phyloP scores from a whole-genome alignment of 2,888 invertebrate species.

The Dascillus cervinus region DNA sequence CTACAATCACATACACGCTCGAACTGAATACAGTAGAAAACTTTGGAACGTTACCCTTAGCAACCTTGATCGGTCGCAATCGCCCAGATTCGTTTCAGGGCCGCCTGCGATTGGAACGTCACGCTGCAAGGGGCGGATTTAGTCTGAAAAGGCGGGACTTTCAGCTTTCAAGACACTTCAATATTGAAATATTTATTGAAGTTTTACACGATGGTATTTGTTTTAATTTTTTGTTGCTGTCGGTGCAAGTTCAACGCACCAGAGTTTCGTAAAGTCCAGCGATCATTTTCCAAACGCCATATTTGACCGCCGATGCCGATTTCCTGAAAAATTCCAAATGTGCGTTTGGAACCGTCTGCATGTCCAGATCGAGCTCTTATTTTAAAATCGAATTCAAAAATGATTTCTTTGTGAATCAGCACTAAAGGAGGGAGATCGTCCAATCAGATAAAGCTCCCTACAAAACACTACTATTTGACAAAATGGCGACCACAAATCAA shows the following conservation, averaged over 20 bases:
- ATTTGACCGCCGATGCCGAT: too few relatives aligned
- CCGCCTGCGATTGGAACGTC: conserved; percentile 13
- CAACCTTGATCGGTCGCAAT: conserved; percentile 35
- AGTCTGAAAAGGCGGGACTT: conserved; percentile 9
- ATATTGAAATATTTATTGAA: conserved; percentile 25
- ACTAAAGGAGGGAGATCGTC: conserved; percentile 41
- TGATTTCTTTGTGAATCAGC: too few relatives aligned
- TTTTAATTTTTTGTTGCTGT: conserved; percentile 9
- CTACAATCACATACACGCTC: conserved; percentile 39
- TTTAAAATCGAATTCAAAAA: too few relatives aligned
- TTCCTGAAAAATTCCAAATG: too few relatives aligned
- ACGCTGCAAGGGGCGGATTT: conserved; percentile 15
- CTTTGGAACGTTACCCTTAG: conserved; percentile 42
- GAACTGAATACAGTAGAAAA: conserved; percentile 40
- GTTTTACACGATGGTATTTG: conserved; percentile 12
- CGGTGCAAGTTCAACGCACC: not conserved
- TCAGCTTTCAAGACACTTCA: conserved; percentile 13
- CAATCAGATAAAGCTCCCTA: conserved; percentile 45
- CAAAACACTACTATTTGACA: conserved; percentile 48
- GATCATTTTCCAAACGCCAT: too few relatives aligned
- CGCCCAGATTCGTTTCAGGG: conserved; percentile 34
- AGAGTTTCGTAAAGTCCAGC: not conserved
- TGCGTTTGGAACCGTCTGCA: too few relatives aligned
- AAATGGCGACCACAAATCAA: conserved; percentile 48
- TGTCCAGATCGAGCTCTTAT: too few relatives aligned